Evolutionary conservation across 1,140 invertebrate species (phyloP), one percentile per base, ranked within the genome.

Genomic region (Temnothorax nylanderi): DNA sequence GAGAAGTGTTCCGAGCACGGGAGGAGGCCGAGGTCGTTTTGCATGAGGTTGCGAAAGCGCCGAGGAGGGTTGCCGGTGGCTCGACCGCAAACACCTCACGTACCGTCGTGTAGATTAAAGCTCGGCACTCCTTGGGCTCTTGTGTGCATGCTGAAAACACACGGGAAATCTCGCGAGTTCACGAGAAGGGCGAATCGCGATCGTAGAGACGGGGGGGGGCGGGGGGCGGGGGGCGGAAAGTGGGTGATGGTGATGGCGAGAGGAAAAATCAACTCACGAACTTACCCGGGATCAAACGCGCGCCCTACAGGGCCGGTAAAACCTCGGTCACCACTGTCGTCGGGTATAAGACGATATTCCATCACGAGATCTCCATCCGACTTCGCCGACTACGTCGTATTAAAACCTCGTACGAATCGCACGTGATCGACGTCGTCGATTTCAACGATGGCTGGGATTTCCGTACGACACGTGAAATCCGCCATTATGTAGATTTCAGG

Each of bases 61-160:
- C 37, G 47, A 44, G 60, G 54, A 75, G 11, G 82, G 41, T 60
- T 67, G 67, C 60, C 64, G 44, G 54, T 60, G 72, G 85, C 67
- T 76, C 72, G 82, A 91, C 89, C 90, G 90, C 92, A 93, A 93
- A 93, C 91, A 92, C 88, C 91, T 93, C 92, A 93, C 93, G 92
- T 93, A 93, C 87, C 91, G 88, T 92, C 89, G 88, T 89, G 88
- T 91, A 93, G 93, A 93, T 93, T 93, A 93, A 93, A 93, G 91
- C 88, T 67, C 60, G 80, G 62, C 60, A 72, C 44, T 37, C 10
- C 69, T 44, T 51, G 47, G n/a, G 44, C 41, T 49, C 37, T 76
- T 54, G 90, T 69, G 85, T 65, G 51, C 69, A 78, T 64, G 76
- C 26, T 82, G 88, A 92, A 93, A 90, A 89, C 92, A 93, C 92